Base-by-base conservation (phyloP, 2,797 vertebrate species). In the Chelmon rostratus region DNA sequence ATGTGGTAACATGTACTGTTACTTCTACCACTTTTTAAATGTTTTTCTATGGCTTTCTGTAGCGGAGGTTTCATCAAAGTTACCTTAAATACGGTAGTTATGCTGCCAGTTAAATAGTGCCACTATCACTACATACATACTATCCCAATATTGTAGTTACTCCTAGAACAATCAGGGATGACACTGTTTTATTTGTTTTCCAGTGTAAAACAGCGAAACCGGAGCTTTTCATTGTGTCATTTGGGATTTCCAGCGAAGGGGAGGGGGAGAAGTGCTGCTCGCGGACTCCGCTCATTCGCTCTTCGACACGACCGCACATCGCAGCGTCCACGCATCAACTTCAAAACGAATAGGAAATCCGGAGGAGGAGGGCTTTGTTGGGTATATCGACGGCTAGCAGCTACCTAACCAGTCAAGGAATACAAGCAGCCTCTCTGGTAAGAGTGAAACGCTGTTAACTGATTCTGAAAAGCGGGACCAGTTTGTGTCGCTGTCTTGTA, bases 321-420 rank as follows among this genome's bases (percentile, higher is more conserved):
- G n/a, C 65, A 2, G 65, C 75, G 16, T 56, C 72, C 11, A 2
- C 79, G 53, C 73, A 62, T 69, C 75, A 88, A 90, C 88, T 91
- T 89, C 76, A 6, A 38, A 80, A 77, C 87, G 69, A 21, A 53
- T 54, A 73, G 23, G 75, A 73, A 49, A 58, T 8, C 44, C 49
- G 33, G 76, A 57, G 72, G 75, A 84, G 69, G 59, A 35, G 73
- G 63, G 13, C 13, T 52, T 8, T 16, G 50, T 0, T 3, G 44
- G 5, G n/a, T 6, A 37, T 35, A 38, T 42, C 58, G 46, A 68
- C 76, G 19, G 8, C 23, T 5, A 38, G 53, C 74, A 0, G 10
- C 16, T 4, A 11, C 53, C 3, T 16, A 1, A 23, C 21, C 68
- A 18, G 15, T 42, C 1, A 0, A 0, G 33, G 37, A 9, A 38